Evolutionary conservation across 2,888 invertebrate genomes (phyloP), one percentile per base, ranked within the genome.

Genomic region (Microctonus brassicae): DNA sequence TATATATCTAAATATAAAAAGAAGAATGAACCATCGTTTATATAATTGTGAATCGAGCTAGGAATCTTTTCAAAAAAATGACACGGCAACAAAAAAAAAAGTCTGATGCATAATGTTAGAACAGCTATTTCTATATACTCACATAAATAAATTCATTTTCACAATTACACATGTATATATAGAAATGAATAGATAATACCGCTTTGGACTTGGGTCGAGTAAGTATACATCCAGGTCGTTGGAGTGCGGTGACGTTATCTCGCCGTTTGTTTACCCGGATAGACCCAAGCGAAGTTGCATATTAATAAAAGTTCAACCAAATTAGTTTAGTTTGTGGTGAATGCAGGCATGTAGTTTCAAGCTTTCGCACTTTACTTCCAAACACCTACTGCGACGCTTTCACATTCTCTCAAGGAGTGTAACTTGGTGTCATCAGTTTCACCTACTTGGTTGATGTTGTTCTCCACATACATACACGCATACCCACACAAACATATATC

Each of bases 281-380:
- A 17, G 4, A n/a, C 60, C 67, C 60, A 72, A 76, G 64, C 75
- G 72, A 79, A 80, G 78, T 80, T 80, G 81, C 81, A 79, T 80
- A 81, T 81, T 81, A 83, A 83, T 83, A 83, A 82, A 83, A 83
- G 78, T 83, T 83, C 67, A 70, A 53, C 73, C 69, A 82, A 80
- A 82, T 83, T 80, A 83, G 80, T 81, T 83, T 81, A 82, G 83
- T 83, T 83, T 67, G 68, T 63, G 61, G 58, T 60, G 61, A 60
- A 61, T 65, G 33, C 36, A 26, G 68, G 47, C 34, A 42, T 52
- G 55, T 57, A 22, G 65, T 61, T 65, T 66, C 47, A n/a, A 9
- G 47, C n/a, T 47, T 47, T n/a, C 47, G 17, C n/a, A 47, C 47
- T 47, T 47, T 42, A 47, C 47, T 47, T 20, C 20, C 17, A 17